Evolutionary conservation across 2,888 invertebrate genomes (phyloP).

Genomic region (Acanthoscelides obtectus): DNA sequence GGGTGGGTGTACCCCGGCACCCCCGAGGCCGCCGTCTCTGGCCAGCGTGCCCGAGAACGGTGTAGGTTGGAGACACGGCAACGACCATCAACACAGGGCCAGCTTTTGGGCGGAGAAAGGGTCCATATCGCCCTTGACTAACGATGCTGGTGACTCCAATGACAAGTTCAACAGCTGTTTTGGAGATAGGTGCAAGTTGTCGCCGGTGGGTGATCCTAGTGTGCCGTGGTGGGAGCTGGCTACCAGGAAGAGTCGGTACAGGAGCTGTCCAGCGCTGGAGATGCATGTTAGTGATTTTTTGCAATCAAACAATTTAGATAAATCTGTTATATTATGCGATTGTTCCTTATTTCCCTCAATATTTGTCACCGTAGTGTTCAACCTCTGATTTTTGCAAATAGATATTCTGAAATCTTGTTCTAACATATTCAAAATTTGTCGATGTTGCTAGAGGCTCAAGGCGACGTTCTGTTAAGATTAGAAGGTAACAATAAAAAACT

Average conservation of each 20-base stretch:
- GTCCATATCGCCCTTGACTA: neutral
- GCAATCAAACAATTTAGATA: too few species aligned
- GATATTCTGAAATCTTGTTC: too few species aligned
- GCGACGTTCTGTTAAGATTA: too few species aligned
- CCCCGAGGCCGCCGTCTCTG: conserved; percentile 44
- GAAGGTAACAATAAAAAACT: too few species aligned
- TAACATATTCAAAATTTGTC: too few species aligned
- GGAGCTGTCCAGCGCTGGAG: conserved; percentile 77
- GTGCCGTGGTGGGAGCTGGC: conserved; percentile 89
- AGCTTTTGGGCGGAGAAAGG: conserved; percentile 2
- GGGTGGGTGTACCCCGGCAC: conserved; percentile 40
- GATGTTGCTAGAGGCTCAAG: too few species aligned
- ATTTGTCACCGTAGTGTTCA: too few species aligned
- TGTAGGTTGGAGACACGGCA: conserved; percentile 6
- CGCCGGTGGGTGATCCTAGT: conserved; percentile 53
- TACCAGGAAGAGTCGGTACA: conserved; percentile 69
- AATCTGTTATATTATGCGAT: too few species aligned
- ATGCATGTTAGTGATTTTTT: conserved; percentile 30
- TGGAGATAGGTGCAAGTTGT: conserved; percentile 9
- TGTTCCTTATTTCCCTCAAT: too few species aligned
- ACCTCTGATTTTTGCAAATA: too few species aligned
- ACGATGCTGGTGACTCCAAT: neutral
- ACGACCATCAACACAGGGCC: conserved; percentile 5
- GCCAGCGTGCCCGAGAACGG: conserved; percentile 50
- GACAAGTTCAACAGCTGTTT: conserved; percentile 8